Evolutionary conservation across 2,797 vertebrate species (phyloP).

Genomic region (Peromyscus eremicus): DNA sequence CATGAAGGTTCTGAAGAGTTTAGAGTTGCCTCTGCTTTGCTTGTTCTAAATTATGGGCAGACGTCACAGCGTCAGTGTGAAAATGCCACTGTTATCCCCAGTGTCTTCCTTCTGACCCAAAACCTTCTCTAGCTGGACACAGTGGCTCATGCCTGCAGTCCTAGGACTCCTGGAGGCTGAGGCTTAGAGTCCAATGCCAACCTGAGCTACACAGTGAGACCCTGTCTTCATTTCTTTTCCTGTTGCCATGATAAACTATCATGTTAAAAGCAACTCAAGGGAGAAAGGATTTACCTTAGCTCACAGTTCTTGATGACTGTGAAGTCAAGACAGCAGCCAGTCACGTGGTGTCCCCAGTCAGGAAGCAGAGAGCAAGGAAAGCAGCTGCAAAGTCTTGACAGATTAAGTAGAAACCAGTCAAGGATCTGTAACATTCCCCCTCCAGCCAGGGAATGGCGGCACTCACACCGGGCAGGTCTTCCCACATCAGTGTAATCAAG

Average conservation of each 20-base stretch:
- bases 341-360: neutral
- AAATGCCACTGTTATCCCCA: neutral
- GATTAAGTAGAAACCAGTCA: neutral
- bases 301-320: neutral
- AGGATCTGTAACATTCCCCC: no score
- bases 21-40: neutral
- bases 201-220: neutral
- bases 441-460: neutral
- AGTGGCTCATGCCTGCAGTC: neutral
- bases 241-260: no score
- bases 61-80: neutral
- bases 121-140: neutral
- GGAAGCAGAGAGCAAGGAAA: neutral
- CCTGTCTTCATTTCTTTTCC: neutral
- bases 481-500: neutral
- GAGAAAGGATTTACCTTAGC: neutral
- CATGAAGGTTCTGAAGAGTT: neutral
- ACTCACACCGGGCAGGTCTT: neutral
- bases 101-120: slow-evolving; percentile 12
- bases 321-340: neutral
- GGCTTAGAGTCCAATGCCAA: neutral
- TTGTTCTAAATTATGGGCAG: neutral
- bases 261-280: neutral
- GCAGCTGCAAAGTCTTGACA: no score
- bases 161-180: neutral